These are phyloP conservation scores for Synanthedon vespiformis DNA, from an alignment of 2,888 invertebrate species.

Conservation along the genomic window DNA sequence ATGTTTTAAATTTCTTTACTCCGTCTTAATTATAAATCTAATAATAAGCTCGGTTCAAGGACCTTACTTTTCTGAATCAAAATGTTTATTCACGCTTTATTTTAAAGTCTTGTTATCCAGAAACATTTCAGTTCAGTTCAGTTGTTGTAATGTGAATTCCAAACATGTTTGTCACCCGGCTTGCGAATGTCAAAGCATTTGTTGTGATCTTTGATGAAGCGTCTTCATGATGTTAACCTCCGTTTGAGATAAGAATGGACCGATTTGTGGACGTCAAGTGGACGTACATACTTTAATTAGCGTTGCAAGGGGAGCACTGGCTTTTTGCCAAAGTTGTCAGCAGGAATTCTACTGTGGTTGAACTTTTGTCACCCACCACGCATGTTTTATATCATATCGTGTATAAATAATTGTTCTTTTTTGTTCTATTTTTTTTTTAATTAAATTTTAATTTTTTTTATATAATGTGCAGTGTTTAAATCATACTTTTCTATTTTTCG, in stretches of 20 bases:
- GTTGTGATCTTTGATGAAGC: background rate
- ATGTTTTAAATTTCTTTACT: too few species aligned
- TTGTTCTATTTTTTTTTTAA: too few species aligned
- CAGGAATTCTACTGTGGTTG: slow-evolving; percentile 18
- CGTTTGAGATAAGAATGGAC: slow-evolving; percentile 18
- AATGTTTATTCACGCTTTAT: background rate
- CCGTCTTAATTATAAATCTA: too few species aligned
- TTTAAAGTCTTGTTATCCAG: too few species aligned
- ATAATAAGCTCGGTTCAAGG: background rate
- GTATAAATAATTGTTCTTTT: too few species aligned
- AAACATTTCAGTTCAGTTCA: too few species aligned
- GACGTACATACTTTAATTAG: slow-evolving; percentile 32
- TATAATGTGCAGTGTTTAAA: too few species aligned
- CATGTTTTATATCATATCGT: background rate
- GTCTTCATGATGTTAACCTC: slow-evolving; percentile 1
- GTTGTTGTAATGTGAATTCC: too few species aligned
- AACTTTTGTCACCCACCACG: slow-evolving; percentile 3
- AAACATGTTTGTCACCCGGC: too few species aligned
- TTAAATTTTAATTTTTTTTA: too few species aligned
- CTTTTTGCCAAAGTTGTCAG: slow-evolving; percentile 21
- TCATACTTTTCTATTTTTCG: too few species aligned
- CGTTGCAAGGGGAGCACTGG: slow-evolving; percentile 22
- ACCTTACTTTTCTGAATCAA: background rate
- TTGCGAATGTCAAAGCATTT: background rate
- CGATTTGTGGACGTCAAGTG: slow-evolving; percentile 13